These are phyloP conservation scores for Leuctra nigra DNA, from an alignment of 2,888 invertebrate species.

Conservation along the genomic window DNA sequence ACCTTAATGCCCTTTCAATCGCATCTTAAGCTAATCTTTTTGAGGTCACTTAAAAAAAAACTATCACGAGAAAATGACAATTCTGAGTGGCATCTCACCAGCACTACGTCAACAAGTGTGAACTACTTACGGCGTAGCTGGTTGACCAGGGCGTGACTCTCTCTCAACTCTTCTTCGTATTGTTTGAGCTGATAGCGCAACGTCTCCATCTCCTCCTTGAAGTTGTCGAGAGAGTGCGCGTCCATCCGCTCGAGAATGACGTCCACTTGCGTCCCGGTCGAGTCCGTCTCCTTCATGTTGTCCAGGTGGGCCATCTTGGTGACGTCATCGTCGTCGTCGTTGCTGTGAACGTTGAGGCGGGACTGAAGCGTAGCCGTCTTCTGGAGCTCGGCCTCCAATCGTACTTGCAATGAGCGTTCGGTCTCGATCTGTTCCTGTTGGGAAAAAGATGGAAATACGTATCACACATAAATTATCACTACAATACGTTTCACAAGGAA, in stretches of 20 bases:
- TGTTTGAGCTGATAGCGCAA: slow-evolving; percentile 37
- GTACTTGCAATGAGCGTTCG: slow-evolving; percentile 34
- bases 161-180: slow-evolving; percentile 38
- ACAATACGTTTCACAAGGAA: too few relatives aligned
- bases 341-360: slow-evolving; percentile 22
- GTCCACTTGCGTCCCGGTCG: slow-evolving; percentile 23
- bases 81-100: too few relatives aligned
- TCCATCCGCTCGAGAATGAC: slow-evolving; percentile 27
- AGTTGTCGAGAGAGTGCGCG: slow-evolving; percentile 24
- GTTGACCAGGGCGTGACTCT: slow-evolving; percentile 38
- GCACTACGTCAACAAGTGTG: neutral
- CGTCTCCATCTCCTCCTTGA: slow-evolving; percentile 29
- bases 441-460: too few relatives aligned
- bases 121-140: slow-evolving; percentile 39
- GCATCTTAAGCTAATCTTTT: too few relatives aligned
- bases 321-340: slow-evolving; percentile 24
- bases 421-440: slow-evolving; percentile 45
- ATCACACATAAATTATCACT: too few relatives aligned
- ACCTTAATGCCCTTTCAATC: too few relatives aligned
- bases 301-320: slow-evolving; percentile 17
- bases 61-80: too few relatives aligned
- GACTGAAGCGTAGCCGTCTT: slow-evolving; percentile 33
- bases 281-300: slow-evolving; percentile 19
- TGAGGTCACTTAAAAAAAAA: too few relatives aligned
- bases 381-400: slow-evolving; percentile 41